A percentile compares a stretch with the other conserved stretches of the same genome.
Conservation (phyloP, 2,888 invertebrate genomes). For the Lithosia quadra region DNA sequence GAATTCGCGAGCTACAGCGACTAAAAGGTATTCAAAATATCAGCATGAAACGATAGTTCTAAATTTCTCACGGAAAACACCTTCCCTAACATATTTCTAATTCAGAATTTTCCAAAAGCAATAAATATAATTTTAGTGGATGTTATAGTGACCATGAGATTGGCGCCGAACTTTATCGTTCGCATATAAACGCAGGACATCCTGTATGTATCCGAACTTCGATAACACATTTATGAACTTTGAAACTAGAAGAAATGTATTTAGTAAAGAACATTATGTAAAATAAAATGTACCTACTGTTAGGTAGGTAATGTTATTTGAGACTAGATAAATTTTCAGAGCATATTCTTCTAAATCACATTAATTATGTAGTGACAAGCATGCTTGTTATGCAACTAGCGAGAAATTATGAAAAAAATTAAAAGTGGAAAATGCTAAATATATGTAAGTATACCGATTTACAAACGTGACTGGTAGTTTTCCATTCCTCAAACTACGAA, state of each 20-base stretch:
- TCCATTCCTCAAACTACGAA: no score
- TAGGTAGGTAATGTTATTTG: no score
- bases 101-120: neutral
- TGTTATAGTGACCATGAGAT: conserved; percentile 28
- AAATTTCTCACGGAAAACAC: neutral
- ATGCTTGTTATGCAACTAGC: no score
- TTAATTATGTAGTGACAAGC: no score
- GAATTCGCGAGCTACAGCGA: no score
- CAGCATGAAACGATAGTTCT: neutral
- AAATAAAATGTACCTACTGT: neutral
- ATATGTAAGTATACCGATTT: no score
- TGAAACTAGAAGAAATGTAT: conserved; percentile 3
- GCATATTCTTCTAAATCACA: no score
- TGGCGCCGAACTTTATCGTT: conserved; percentile 25
- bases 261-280: neutral
- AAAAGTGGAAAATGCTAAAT: no score
- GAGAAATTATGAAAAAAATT: no score
- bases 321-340: neutral
- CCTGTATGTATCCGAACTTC: conserved; percentile 36
- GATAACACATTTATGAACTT: conserved; percentile 20
- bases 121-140: conserved; percentile 21
- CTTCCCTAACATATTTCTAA: conserved; percentile 9
- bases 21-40: no score
- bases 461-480: no score
- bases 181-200: conserved; percentile 31